These are phyloP conservation scores for Diachasma alloeum DNA, from an alignment of 1,140 invertebrate genomes.

Conservation along the genomic window DNA sequence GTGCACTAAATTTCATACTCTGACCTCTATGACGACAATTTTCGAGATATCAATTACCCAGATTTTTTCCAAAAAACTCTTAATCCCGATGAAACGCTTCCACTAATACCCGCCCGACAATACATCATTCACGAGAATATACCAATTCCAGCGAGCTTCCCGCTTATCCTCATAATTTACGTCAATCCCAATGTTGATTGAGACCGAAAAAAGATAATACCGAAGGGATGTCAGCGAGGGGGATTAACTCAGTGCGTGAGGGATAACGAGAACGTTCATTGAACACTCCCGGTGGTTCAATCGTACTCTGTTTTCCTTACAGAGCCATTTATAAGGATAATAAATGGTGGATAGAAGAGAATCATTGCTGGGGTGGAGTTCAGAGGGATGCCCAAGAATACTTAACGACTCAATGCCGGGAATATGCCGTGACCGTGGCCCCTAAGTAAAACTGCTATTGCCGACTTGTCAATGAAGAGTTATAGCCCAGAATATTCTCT, in stretches of 20 bases:
- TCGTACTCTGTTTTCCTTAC: too few species aligned
- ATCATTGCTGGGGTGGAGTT: not conserved
- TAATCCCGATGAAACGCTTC: not conserved
- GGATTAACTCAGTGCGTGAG: not conserved
- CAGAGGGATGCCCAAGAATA: slow-evolving; percentile 17
- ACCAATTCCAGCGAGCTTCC: not conserved
- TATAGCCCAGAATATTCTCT: not conserved
- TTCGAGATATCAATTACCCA: too few species aligned
- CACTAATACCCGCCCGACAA: not conserved
- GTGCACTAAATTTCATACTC: too few species aligned
- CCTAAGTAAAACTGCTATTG: slow-evolving; percentile 3
- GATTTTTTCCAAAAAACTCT: not conserved
- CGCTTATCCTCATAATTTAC: not conserved
- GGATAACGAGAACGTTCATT: slow-evolving; percentile 2
- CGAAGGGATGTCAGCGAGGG: not conserved
- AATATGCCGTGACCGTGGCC: not conserved
- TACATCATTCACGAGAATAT: not conserved
- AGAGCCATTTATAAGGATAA: not conserved
- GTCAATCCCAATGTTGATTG: not conserved
- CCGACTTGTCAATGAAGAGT: not conserved
- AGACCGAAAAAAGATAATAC: not conserved
- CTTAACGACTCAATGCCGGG: slow-evolving; percentile 25
- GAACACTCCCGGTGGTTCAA: too few species aligned
- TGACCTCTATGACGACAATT: too few species aligned
- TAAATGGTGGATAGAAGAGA: not conserved